These are phyloP conservation scores for Mylabris sibirica DNA, from an alignment of 2,888 invertebrate species.

Conservation along the genomic window DNA sequence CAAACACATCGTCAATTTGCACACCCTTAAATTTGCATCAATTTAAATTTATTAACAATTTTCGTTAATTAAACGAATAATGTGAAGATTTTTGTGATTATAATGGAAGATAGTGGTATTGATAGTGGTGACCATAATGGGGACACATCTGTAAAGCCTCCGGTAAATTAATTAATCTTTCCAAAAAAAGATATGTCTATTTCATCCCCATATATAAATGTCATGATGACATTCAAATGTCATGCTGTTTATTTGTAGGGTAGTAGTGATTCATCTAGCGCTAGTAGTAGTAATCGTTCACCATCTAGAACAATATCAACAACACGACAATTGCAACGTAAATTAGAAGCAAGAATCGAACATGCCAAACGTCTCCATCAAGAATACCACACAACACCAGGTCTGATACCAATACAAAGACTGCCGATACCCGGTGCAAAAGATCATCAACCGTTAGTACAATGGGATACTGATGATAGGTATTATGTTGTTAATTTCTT, in stretches of 20 bases:
- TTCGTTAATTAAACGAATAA: slow-evolving; percentile 18
- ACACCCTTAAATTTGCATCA: slow-evolving; percentile 2
- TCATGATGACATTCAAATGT: slow-evolving; percentile 21
- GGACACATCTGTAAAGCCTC: slow-evolving; percentile 53
- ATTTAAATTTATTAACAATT: slow-evolving; percentile 17
- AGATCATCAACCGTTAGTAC: slow-evolving; percentile 67
- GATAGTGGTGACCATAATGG: slow-evolving; percentile 63
- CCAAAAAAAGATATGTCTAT: background rate
- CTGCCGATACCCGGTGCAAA: slow-evolving; percentile 62
- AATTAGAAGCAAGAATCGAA: slow-evolving; percentile 60
- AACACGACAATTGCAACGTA: slow-evolving; percentile 56
- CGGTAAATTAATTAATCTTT: slow-evolving; percentile 40
- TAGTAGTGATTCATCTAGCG: slow-evolving; percentile 58
- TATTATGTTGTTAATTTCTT: slow-evolving; percentile 44
- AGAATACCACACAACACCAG: slow-evolving; percentile 59
- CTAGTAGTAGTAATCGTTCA: slow-evolving; percentile 54
- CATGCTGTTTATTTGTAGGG: slow-evolving; percentile 37
- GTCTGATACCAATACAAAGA: slow-evolving; percentile 64
- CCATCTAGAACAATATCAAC: slow-evolving; percentile 51
- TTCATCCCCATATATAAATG: background rate
- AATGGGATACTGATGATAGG: slow-evolving; percentile 68
- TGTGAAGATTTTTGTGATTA: slow-evolving; percentile 14
- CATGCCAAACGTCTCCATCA: slow-evolving; percentile 61
- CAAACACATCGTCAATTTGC: background rate
- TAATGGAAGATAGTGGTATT: slow-evolving; percentile 66